Evolutionary conservation across 2,888 invertebrate genomes (phyloP), one percentile per base, ranked within the genome.

Genomic region (Camponotus fellah): DNA sequence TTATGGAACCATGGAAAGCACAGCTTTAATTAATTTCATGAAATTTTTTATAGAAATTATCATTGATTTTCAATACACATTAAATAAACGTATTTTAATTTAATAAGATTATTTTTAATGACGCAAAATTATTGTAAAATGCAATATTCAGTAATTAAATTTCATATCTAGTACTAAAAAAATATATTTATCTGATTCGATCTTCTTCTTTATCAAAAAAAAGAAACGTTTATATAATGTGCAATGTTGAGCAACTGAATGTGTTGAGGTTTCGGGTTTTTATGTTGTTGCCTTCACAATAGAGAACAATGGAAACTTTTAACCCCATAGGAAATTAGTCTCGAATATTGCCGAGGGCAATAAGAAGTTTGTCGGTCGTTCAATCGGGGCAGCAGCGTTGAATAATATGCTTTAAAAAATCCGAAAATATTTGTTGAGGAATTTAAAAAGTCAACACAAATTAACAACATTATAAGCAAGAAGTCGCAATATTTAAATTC

Each of bases 271-370:
- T 62, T 64, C 21, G 14, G 43, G 4, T 64, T 75, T 75, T 68
- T 56, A 21, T 40, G 26, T 77, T 68, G 56, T 58, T 69, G 56
- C 43, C 6, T 21, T 69, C n/a, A 58, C 43, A 58, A 77, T 69
- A 34, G 58, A 56, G 43, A 77, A 77, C 77, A 77, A 77, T 77
- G 43, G 17, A 69, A 69, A 77, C 26, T 58, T 77, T 69, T 68
- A 43, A 49, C 32, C 66, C 40, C 14, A 34, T 77, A 58, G 69
- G 26, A 69, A 69, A 69, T 77, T 77, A 77, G 43, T 77, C 40
- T 77, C n/a, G 68, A 69, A 69, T n/a, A 77, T 77, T 58, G 58
- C 77, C 69, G 58, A 43, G n/a, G 21, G 56, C 43, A 43, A 53
- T 58, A 77, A 68, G 49, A 76, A 76, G 49, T 76, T 76, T 65